phyloP scores from a whole-genome alignment of 2,113 vertebrate genomes.

The Thamnaconus septentrionalis region DNA sequence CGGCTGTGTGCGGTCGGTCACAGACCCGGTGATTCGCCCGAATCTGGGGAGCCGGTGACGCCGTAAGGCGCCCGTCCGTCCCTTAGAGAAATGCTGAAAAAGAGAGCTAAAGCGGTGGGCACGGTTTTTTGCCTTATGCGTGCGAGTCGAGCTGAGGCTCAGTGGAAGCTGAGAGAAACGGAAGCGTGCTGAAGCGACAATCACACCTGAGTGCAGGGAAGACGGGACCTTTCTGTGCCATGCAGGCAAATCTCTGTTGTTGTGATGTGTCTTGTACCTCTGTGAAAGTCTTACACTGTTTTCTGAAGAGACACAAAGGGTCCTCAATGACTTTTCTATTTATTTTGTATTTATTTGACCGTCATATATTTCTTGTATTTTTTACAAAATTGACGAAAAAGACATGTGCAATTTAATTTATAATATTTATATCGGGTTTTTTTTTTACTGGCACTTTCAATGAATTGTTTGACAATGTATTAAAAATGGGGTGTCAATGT shows the following conservation, averaged over 20 bases:
- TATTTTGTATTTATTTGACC: constrained; percentile 42
- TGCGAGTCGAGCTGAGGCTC: background rate
- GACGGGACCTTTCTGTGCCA: constrained; percentile 37
- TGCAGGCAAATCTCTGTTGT: constrained; percentile 19
- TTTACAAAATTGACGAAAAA: constrained; percentile 11
- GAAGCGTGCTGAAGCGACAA: constrained; percentile 24
- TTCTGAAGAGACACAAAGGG: constrained; percentile 14
- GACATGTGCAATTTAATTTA: constrained; percentile 50
- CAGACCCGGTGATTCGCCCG: constrained; percentile 4
- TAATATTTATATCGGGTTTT: constrained; percentile 46
- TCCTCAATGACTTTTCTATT: constrained; percentile 46
- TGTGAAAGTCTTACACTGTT: constrained; percentile 28
- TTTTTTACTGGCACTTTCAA: constrained; percentile 33
- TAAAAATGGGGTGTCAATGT: background rate
- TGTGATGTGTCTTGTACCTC: constrained; percentile 40
- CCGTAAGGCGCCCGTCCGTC: background rate
- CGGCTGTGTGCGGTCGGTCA: constrained; percentile 4
- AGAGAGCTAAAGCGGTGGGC: background rate
- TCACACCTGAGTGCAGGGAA: constrained; percentile 10
- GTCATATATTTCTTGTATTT: constrained; percentile 33
- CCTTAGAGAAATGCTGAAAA: background rate
- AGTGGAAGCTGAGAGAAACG: background rate
- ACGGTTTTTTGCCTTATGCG: background rate
- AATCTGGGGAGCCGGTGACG: background rate
- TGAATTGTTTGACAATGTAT: constrained; percentile 36